Evolutionary conservation across 1,140 invertebrate genomes (phyloP).

Genomic region (Lanistes nyassanus): DNA sequence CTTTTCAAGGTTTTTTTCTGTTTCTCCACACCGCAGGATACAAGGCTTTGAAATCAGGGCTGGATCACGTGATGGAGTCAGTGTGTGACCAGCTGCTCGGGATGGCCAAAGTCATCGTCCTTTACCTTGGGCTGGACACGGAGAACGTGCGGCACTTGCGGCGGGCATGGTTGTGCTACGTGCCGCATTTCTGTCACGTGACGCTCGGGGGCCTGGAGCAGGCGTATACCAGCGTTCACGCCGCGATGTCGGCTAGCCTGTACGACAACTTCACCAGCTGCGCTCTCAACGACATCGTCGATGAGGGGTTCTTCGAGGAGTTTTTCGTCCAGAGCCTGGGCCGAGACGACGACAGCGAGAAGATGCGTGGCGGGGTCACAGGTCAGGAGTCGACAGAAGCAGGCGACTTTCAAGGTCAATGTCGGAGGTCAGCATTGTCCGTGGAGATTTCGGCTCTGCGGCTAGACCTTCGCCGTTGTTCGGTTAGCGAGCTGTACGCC

Average conservation of each 20-base stretch:
- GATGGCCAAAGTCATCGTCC: slow-evolving; percentile 4
- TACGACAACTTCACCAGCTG: background rate
- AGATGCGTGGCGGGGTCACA: background rate
- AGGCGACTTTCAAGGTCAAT: too few relatives aligned
- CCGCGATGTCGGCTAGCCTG: background rate
- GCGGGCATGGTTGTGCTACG: slow-evolving; percentile 18
- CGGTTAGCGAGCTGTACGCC: slow-evolving; percentile 22
- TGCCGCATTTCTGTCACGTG: slow-evolving; percentile 7
- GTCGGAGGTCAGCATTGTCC: background rate
- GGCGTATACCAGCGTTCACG: slow-evolving; percentile 8
- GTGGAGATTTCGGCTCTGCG: background rate
- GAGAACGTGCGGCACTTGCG: slow-evolving; percentile 11
- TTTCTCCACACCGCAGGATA: background rate
- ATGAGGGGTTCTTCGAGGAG: slow-evolving; percentile 7
- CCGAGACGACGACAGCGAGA: background rate
- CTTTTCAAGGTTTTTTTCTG: too few relatives aligned
- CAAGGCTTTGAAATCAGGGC: background rate
- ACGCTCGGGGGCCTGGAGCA: background rate
- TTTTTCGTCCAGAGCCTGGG: background rate
- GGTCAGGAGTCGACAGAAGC: background rate
- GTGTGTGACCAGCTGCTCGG: slow-evolving; percentile 5
- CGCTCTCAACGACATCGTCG: slow-evolving; percentile 18
- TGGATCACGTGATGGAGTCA: slow-evolving; percentile 8
- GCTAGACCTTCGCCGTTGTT: slow-evolving; percentile 24
- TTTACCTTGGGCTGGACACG: background rate